phyloP scores from a whole-genome alignment of 2,888 invertebrate genomes.

The Eupeodes latifasciatus region DNA sequence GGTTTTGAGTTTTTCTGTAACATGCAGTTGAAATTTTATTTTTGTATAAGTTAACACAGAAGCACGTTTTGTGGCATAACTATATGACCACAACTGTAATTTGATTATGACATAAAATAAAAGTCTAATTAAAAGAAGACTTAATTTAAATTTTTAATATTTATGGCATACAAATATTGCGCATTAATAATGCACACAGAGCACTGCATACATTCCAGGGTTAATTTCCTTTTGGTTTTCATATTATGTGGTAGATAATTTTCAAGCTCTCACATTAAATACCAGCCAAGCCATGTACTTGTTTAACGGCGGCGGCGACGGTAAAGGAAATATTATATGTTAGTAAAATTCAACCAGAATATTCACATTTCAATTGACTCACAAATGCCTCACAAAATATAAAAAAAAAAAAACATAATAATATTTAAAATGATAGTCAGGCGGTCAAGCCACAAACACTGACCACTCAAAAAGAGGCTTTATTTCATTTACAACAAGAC shows the following conservation, averaged over 20 bases:
- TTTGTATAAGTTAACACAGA: no score
- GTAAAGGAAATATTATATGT: no score
- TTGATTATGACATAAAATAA: constrained; percentile 16
- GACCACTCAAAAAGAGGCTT: constrained; percentile 2
- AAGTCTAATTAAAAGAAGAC: constrained; percentile 54
- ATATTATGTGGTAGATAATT: constrained; percentile 41
- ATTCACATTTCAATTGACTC: constrained; percentile 49
- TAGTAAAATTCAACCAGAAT: no score
- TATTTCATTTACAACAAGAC: constrained; percentile 17
- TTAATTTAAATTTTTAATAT: constrained; percentile 64
- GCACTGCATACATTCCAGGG: no score
- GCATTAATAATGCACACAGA: constrained; percentile 34
- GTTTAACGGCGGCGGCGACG: no score
- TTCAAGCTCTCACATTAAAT: constrained; percentile 50
- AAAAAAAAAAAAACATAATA: constrained; percentile 39
- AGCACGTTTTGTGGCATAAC: no score
- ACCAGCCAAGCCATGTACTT: no score
- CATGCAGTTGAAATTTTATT: no score
- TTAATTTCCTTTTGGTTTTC: constrained; percentile 15
- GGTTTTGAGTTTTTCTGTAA: no score
- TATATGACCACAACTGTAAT: no score
- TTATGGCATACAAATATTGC: constrained; percentile 36
- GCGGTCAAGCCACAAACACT: constrained; percentile 35
- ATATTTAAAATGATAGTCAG: constrained; percentile 22
- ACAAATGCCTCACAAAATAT: constrained; percentile 35